Percentiles rank a stretch among this genome's conserved stretches.
Evolutionary conservation across 53 echinoderm and acorn worm species (phyloP).

Genomic region (Holothuria scabra): DNA sequence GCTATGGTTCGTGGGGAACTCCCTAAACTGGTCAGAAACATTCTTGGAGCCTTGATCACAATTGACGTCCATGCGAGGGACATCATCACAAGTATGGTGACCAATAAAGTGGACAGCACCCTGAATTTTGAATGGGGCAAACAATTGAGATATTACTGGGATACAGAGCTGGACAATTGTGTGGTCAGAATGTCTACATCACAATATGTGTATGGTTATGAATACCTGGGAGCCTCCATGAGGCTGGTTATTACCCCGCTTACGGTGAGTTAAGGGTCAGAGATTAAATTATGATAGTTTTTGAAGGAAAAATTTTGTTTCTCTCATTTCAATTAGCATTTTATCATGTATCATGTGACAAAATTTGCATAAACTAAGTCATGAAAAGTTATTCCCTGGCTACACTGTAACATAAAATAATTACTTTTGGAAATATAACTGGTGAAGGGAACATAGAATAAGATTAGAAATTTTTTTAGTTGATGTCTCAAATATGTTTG

Average conservation of each 20-base stretch:
- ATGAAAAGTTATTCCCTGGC: too few relatives aligned
- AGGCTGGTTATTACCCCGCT: slow-evolving; percentile 97
- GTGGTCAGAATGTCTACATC: slow-evolving; percentile 98
- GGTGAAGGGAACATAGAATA: too few relatives aligned
- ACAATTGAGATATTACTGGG: slow-evolving; percentile 98
- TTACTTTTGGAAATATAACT: too few relatives aligned
- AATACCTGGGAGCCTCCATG: slow-evolving; percentile 94
- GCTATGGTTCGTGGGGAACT: slow-evolving; percentile 93
- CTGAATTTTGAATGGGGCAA: slow-evolving; percentile 98
- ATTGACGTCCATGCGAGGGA: slow-evolving; percentile 97
- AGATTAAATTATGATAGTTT: too few relatives aligned
- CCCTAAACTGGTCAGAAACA: slow-evolving; percentile 92
- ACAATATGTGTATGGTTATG: slow-evolving; percentile 96
- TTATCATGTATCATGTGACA: too few relatives aligned
- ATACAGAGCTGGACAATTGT: slow-evolving; percentile 95
- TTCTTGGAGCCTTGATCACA: slow-evolving; percentile 95
- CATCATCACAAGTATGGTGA: slow-evolving; percentile 96
- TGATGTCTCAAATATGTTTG: too few relatives aligned
- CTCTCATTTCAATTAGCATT: too few relatives aligned
- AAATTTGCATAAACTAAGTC: too few relatives aligned
- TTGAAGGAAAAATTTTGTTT: too few relatives aligned
- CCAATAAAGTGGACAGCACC: slow-evolving; percentile 74
- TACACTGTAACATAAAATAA: too few relatives aligned
- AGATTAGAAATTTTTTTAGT: too few relatives aligned
- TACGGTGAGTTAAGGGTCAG: slow-evolving; percentile 70